Percentiles rank a stretch among this genome's conserved stretches.
Evolutionary conservation across 2,113 vertebrate genomes (phyloP).

Genomic region (Hippocampus mohnikei): DNA sequence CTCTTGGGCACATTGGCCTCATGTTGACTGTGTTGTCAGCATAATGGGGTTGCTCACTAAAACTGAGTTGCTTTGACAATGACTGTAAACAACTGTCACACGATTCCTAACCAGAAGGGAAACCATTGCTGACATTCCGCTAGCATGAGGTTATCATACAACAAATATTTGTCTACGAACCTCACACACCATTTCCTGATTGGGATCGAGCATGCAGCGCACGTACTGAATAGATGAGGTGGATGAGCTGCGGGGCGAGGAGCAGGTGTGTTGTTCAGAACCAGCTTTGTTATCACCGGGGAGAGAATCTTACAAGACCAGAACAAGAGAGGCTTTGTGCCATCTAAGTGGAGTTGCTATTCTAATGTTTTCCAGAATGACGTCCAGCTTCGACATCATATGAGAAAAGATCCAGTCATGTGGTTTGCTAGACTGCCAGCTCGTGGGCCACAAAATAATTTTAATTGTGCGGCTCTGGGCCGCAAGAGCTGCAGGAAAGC

Average conservation of each 20-base stretch:
- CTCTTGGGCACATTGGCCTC: no score
- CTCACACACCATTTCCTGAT: slow-evolving; percentile 9
- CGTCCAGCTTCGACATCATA: no score
- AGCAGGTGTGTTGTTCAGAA: slow-evolving; percentile 24
- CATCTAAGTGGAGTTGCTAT: no score
- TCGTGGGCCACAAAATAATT: no score
- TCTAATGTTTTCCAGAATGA: no score
- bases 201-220: neutral
- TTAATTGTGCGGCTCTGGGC: no score
- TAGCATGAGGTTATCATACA: neutral
- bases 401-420: no score
- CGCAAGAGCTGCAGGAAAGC: no score
- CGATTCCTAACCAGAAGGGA: neutral
- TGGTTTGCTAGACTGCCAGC: neutral
- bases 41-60: neutral
- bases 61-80: neutral
- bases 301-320: slow-evolving; percentile 7
- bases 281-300: slow-evolving; percentile 15
- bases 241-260: slow-evolving; percentile 9
- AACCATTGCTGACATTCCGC: neutral
- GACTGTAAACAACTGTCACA: neutral
- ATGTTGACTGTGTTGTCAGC: neutral
- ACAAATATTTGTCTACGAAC: slow-evolving; percentile 1
- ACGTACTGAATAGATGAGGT: neutral
- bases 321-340: no score